Conservation (phyloP, 2,888 invertebrate species). For the Pristionchus entomophagus region DNA sequence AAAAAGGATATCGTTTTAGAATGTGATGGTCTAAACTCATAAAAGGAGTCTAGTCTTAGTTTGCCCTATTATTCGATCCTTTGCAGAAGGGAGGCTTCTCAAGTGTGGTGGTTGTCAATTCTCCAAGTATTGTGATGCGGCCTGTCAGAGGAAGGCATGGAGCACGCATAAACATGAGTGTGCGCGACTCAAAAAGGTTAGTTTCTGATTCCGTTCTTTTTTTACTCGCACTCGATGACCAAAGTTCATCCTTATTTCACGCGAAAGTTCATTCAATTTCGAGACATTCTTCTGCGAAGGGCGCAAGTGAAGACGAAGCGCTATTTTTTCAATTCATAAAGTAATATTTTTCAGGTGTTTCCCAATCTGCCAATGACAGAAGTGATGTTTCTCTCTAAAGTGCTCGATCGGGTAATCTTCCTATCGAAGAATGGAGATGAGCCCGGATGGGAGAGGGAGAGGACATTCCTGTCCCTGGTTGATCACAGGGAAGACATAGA, state of each 20-base stretch:
- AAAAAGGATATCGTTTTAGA: too few species aligned
- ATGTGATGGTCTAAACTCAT: too few species aligned
- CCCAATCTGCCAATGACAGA: conserved; percentile 75
- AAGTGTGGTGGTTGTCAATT: conserved; percentile 64
- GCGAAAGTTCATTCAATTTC: not conserved
- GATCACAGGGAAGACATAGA: conserved; percentile 68
- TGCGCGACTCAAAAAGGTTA: conserved; percentile 64
- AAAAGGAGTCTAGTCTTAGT: not conserved
- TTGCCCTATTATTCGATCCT: not conserved
- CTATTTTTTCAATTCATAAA: not conserved
- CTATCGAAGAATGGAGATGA: conserved; percentile 69
- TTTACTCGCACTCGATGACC: too few species aligned
- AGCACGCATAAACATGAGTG: conserved; percentile 70
- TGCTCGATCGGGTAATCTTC: conserved; percentile 69
- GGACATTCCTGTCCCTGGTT: conserved; percentile 63
- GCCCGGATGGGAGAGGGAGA: conserved; percentile 66
- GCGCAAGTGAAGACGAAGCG: too few species aligned
- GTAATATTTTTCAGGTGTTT: conserved; percentile 59
- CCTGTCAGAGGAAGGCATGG: conserved; percentile 72
- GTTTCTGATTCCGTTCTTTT: too few species aligned
- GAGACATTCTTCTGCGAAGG: too few species aligned
- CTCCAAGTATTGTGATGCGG: conserved; percentile 69
- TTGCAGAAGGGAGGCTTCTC: conserved; percentile 61
- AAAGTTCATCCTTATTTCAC: not conserved
- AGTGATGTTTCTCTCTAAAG: conserved; percentile 72